Percentiles rank a stretch among this genome's conserved stretches.
phyloP scores from a whole-genome alignment of 1,140 invertebrate species.

The Campoletis sonorensis region DNA sequence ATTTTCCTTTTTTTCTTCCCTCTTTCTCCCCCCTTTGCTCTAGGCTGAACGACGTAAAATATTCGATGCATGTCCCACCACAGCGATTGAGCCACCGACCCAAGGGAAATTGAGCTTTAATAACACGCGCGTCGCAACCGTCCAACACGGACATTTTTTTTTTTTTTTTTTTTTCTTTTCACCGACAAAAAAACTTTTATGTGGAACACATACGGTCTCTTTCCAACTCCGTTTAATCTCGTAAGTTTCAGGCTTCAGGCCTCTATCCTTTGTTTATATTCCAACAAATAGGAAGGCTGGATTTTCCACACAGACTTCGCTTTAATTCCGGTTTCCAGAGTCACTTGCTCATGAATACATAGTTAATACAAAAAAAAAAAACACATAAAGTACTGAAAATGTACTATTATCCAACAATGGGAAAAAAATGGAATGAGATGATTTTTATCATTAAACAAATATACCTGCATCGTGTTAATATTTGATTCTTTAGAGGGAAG shows the following conservation, averaged over 20 bases:
- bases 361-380: no score
- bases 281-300: background rate
- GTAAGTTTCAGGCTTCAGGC: background rate
- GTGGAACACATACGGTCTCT: background rate
- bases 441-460: no score
- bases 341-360: no score
- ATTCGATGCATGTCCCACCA: background rate
- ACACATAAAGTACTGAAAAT: no score
- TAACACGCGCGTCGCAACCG: conserved; percentile 2
- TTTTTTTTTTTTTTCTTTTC: conserved; percentile 11
- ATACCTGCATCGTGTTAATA: no score
- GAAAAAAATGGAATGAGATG: no score
- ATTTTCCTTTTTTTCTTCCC: background rate
- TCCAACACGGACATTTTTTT: background rate
- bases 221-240: background rate
- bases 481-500: no score
- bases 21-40: background rate
- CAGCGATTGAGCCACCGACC: conserved; percentile 27
- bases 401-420: no score
- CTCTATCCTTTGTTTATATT: background rate
- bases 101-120: conserved; percentile 31
- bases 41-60: background rate
- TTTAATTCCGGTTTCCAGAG: no score
- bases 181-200: background rate
- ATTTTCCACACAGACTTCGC: no score